phyloP scores from a whole-genome alignment of 2,797 vertebrate genomes.

The Moxostoma hubbsi region DNA sequence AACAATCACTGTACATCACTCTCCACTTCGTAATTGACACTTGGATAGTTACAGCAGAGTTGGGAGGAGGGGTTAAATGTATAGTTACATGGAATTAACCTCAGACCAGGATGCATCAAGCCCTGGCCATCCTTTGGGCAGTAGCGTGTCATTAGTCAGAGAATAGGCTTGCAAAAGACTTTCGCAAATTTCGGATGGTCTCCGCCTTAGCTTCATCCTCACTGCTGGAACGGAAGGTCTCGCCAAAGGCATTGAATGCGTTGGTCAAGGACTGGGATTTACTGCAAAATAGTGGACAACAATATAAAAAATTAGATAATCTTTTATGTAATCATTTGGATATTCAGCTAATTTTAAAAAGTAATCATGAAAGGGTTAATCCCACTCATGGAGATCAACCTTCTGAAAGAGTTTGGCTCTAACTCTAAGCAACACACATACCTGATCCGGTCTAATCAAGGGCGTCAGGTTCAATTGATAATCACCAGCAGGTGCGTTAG shows the following conservation, averaged over 20 bases:
- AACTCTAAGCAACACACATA: neutral
- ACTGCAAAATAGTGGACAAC: constrained; percentile 73
- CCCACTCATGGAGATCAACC: neutral
- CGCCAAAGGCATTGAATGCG: constrained; percentile 92
- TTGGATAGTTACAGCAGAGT: constrained; percentile 66
- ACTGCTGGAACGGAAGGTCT: constrained; percentile 86
- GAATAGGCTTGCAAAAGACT: constrained; percentile 91
- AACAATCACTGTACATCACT: constrained; percentile 59
- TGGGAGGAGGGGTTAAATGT: constrained; percentile 62
- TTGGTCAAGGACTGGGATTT: constrained; percentile 98
- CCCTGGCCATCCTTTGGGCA: constrained; percentile 62
- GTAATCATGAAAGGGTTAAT: neutral
- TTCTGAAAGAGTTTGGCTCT: neutral
- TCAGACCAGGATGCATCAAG: constrained; percentile 75
- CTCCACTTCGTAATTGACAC: constrained; percentile 76
- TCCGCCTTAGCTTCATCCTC: constrained; percentile 92
- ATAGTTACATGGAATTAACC: constrained; percentile 77
- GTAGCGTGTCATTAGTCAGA: constrained; percentile 79
- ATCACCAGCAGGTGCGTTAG: no score
- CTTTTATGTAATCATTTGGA: neutral
- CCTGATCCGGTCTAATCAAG: no score
- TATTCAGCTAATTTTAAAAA: neutral
- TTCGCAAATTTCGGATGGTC: constrained; percentile 89
- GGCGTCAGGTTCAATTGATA: no score
- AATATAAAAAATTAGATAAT: neutral